A percentile compares a stretch with the other conserved stretches of the same genome.
These are phyloP conservation scores for Lepidurus packardi DNA, from an alignment of 1,140 invertebrate species.

Conservation along the genomic window DNA sequence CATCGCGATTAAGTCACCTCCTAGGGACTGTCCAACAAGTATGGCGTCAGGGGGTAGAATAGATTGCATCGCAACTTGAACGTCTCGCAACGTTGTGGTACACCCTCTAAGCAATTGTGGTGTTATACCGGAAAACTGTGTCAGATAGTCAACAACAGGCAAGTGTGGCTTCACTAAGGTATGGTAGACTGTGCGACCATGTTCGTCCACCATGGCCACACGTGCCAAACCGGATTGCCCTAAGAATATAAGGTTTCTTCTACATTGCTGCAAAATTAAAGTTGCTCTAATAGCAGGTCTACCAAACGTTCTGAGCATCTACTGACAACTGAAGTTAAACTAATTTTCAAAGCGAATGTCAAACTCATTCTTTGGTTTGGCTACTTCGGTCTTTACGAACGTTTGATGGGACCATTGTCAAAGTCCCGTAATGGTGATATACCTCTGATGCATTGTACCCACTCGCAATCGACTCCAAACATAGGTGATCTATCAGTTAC, in stretches of 20 bases:
- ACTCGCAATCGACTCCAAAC: slow-evolving; percentile 88
- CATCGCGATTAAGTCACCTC: slow-evolving; percentile 76
- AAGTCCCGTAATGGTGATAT: slow-evolving; percentile 69
- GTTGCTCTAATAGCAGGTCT: no score
- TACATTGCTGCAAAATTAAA: neutral
- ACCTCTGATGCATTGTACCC: slow-evolving; percentile 44
- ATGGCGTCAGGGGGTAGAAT: slow-evolving; percentile 82
- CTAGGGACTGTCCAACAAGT: slow-evolving; percentile 86
- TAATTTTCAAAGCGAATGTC: neutral
- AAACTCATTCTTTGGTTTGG: no score
- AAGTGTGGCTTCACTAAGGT: slow-evolving; percentile 30
- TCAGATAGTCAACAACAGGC: slow-evolving; percentile 31
- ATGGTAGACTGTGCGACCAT: slow-evolving; percentile 30
- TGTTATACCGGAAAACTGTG: slow-evolving; percentile 42
- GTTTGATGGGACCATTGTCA: no score
- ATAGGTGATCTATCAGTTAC: slow-evolving; percentile 74
- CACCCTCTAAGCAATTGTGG: slow-evolving; percentile 63
- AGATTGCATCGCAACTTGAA: slow-evolving; percentile 64
- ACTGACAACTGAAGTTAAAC: neutral
- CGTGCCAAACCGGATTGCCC: slow-evolving; percentile 28
- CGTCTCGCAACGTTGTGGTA: slow-evolving; percentile 67
- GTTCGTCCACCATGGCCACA: slow-evolving; percentile 34
- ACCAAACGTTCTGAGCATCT: neutral
- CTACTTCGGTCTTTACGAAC: no score
- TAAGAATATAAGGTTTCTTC: neutral